These are phyloP conservation scores for Pseudorasbora parva DNA, from an alignment of 2,113 vertebrate genomes.

Conservation along the genomic window DNA sequence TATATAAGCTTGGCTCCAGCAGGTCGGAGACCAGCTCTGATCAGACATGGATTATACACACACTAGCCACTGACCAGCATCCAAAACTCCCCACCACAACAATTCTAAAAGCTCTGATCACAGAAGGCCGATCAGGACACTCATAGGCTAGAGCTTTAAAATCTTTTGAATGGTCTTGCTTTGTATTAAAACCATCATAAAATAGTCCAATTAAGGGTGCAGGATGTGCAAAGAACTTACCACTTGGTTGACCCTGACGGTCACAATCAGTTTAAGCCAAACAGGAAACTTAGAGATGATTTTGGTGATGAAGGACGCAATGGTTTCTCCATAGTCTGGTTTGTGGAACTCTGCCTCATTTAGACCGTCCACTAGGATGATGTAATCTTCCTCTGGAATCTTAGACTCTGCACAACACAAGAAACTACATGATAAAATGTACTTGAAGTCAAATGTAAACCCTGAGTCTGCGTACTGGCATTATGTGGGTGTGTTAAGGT, in stretches of 20 bases:
- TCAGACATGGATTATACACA: constrained; percentile 31
- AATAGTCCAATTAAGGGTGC: background rate
- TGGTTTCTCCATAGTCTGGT: constrained; percentile 96
- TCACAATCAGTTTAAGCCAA: constrained; percentile 96
- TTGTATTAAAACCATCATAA: background rate
- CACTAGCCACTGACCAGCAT: background rate
- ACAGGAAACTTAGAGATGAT: constrained; percentile 88
- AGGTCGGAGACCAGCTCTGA: constrained; percentile 37
- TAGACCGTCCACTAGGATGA: constrained; percentile 94
- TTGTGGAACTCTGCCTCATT: constrained; percentile 99
- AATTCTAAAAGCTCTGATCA: background rate
- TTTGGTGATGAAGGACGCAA: constrained; percentile 92
- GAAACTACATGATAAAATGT: background rate
- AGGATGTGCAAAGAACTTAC: constrained; percentile 70
- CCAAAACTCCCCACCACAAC: background rate
- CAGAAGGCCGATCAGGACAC: constrained; percentile 13
- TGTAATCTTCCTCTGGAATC: constrained; percentile 92
- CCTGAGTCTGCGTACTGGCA: background rate
- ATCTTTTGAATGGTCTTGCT: background rate
- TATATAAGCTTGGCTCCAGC: constrained; percentile 29
- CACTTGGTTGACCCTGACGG: constrained; percentile 91
- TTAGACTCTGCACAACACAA: constrained; percentile 80
- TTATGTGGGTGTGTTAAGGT: background rate
- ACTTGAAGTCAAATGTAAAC: background rate
- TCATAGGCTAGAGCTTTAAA: background rate